Evolutionary conservation across 2,113 vertebrate genomes (phyloP).

Genomic region (Cinclus mexicanus): DNA sequence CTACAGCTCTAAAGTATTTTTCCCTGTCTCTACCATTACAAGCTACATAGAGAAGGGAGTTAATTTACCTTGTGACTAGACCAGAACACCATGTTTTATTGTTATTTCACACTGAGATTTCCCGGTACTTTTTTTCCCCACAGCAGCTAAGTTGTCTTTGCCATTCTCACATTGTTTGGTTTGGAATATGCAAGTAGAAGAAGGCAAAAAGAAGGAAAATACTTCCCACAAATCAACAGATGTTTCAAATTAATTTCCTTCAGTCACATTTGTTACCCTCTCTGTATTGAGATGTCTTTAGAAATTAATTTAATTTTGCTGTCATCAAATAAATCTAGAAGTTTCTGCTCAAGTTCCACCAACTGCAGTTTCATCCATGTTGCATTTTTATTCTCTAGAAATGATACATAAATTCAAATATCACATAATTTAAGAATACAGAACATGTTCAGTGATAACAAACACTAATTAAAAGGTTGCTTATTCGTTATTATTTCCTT

Average conservation of each 20-base stretch:
- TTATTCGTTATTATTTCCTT: background rate
- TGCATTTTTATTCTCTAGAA: background rate
- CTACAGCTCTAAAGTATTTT: background rate
- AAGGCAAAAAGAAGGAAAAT: background rate
- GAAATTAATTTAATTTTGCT: background rate
- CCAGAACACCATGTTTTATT: background rate
- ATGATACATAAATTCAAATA: background rate
- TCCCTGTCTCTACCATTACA: background rate
- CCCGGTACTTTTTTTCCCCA: background rate
- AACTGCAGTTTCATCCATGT: background rate
- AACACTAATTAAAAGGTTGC: background rate
- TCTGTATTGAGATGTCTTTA: background rate
- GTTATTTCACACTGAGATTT: background rate
- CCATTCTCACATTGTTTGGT: background rate
- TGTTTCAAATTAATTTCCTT: background rate
- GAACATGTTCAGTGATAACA: background rate
- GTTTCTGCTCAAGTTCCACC: background rate
- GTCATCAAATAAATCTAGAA: background rate
- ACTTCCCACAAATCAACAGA: background rate
- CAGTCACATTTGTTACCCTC: background rate
- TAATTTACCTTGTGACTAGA: background rate
- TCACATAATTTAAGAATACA: background rate
- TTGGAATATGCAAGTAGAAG: background rate
- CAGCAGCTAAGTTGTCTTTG: background rate
- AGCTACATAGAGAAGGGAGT: background rate